phyloP scores from a whole-genome alignment of 2,888 invertebrate genomes.

The Laspeyria flexula region DNA sequence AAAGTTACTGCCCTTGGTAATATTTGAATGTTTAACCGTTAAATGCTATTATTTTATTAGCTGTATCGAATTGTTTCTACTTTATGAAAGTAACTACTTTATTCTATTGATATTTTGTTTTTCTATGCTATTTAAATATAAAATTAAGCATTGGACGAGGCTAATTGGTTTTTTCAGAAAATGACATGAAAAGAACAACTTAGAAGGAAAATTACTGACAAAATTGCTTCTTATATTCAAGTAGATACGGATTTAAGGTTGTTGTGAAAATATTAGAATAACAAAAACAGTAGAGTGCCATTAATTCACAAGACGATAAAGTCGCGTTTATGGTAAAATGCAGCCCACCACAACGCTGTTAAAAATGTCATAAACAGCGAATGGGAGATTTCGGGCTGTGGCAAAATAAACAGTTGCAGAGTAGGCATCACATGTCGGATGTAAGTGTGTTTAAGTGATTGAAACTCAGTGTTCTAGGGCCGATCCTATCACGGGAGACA shows the following conservation, averaged over 20 bases:
- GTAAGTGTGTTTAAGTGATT: too few species aligned
- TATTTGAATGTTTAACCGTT: slow-evolving; percentile 43
- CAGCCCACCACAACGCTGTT: slow-evolving; percentile 38
- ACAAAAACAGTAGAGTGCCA: slow-evolving; percentile 43
- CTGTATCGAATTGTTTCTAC: slow-evolving; percentile 19
- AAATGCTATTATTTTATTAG: slow-evolving; percentile 29
- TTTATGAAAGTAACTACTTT: slow-evolving; percentile 19
- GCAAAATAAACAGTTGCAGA: slow-evolving; percentile 26
- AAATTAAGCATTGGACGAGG: too few species aligned
- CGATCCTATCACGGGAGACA: too few species aligned
- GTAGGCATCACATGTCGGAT: too few species aligned
- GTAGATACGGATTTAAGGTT: too few species aligned
- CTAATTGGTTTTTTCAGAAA: neutral
- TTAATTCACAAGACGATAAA: slow-evolving; percentile 53
- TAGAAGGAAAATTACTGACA: too few species aligned
- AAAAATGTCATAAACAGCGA: slow-evolving; percentile 38
- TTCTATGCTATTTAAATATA: slow-evolving; percentile 7
- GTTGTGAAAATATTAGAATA: slow-evolving; percentile 18
- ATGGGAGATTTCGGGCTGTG: slow-evolving; percentile 36
- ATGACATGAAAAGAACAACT: too few species aligned
- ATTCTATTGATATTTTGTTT: slow-evolving; percentile 23
- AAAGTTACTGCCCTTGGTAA: slow-evolving; percentile 35
- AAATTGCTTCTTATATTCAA: too few species aligned
- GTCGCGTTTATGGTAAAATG: slow-evolving; percentile 48
- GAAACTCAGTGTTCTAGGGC: too few species aligned